Conservation (phyloP, 2,888 invertebrate species). For the Lissonota sp. region DNA sequence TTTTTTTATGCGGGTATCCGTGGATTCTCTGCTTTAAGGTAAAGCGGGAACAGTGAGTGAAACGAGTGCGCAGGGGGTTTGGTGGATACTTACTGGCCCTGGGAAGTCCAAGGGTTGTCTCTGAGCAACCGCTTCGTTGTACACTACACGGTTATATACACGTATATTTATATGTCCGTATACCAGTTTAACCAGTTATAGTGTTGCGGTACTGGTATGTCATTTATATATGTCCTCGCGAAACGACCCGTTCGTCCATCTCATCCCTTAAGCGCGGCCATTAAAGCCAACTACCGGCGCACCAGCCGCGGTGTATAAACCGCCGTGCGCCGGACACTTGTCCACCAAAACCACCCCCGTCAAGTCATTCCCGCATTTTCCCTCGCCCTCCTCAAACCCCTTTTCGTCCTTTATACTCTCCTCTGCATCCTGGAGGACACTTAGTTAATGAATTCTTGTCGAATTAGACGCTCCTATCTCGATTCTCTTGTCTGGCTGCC, state of each 20-base stretch:
- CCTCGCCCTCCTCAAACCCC: not conserved
- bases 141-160: conserved; percentile 47
- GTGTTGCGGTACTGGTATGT: conserved; percentile 77
- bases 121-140: conserved; percentile 12
- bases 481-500: not conserved
- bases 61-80: conserved; percentile 7
- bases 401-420: not conserved
- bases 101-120: conserved; percentile 15
- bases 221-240: conserved; percentile 83
- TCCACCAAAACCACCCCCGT: conserved; percentile 50
- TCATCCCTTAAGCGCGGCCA: conserved; percentile 81
- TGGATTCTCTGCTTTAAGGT: not conserved
- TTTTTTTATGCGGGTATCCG: no score
- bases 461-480: conserved; percentile 60
- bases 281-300: conserved; percentile 79
- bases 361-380: conserved; percentile 18
- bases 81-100: conserved; percentile 17
- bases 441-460: conserved; percentile 75
- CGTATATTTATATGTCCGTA: conserved; percentile 5
- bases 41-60: not conserved
- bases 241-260: conserved; percentile 83
- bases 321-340: conserved; percentile 64
- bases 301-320: conserved; percentile 70
- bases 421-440: conserved; percentile 65
- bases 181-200: conserved; percentile 75